These are phyloP conservation scores for Perodicticus potto DNA, from an alignment of 2,797 vertebrate species.

Conservation along the genomic window DNA sequence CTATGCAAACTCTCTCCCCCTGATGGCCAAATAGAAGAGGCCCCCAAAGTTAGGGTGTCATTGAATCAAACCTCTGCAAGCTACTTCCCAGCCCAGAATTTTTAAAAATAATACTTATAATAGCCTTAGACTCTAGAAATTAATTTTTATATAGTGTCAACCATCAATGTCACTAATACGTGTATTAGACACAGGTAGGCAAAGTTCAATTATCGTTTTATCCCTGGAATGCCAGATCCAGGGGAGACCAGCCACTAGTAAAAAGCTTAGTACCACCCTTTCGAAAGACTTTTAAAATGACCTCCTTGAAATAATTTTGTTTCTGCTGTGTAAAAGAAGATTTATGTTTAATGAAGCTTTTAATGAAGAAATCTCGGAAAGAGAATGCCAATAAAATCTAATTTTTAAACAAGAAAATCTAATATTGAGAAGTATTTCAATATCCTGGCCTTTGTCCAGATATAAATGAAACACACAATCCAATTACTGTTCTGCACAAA, in stretches of 20 bases:
- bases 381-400: slow-evolving; percentile 91
- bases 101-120: slow-evolving; percentile 3
- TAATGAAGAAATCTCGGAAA: slow-evolving; percentile 91
- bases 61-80: background rate
- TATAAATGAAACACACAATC: slow-evolving; percentile 92
- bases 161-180: background rate
- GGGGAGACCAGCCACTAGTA: background rate
- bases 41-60: background rate
- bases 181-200: background rate
- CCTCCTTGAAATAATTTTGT: slow-evolving; percentile 88
- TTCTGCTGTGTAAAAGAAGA: slow-evolving; percentile 87
- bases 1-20: background rate
- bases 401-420: slow-evolving; percentile 91
- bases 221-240: slow-evolving; percentile 53
- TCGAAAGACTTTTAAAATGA: slow-evolving; percentile 83
- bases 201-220: slow-evolving; percentile 44
- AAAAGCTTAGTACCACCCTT: slow-evolving; percentile 14
- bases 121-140: slow-evolving; percentile 29
- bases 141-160: slow-evolving; percentile 21
- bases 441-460: slow-evolving; percentile 91
- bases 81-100: background rate
- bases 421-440: slow-evolving; percentile 91
- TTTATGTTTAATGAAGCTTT: slow-evolving; percentile 91
- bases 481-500: slow-evolving; percentile 91
- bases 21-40: background rate